Evolutionary conservation across 1,140 invertebrate species (phyloP), one percentile per base, ranked within the genome.

Genomic region (Papilio polytes): DNA sequence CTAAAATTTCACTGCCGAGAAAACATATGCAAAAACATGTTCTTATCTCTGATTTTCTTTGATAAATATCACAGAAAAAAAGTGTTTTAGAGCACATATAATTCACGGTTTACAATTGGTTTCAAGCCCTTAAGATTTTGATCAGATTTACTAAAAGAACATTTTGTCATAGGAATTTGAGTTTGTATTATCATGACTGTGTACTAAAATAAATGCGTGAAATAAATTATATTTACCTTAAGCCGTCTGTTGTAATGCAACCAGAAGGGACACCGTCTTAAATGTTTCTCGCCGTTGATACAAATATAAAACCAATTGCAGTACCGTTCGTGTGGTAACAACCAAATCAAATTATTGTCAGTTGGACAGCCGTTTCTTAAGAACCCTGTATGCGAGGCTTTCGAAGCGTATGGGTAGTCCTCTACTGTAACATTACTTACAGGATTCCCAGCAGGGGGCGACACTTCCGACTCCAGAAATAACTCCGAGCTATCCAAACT

Each of bases 301-400:
- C 74, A 77, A 6, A 48, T 20, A 31, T 77, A 77, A 36, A 77
- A 77, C 74, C 41, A 77, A 51, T 77, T 77, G 26, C 74, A 77
- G 26, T 48, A 51, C 46, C 48, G 26, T 48, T 77, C 74, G 48
- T 77, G 46, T 31, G 74, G 74, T 48, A 77, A 31, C 26, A 77
- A 48, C 74, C 74, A 77, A 56, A 48, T 10, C 26, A 77, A 31
- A 9, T 51, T 53, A 53, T 20, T 20, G 18, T 77, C 74, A 26
- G 46, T 48, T 7, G 74, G 74, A 26, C 74, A 77, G 12, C 74
- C 74, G 74, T 76, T 76, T 13, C 9, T 15, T 12, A 48, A 15
- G 48, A 76, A 76, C 8, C 44, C 72, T 44, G 44, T 74, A 20
- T 46, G 6, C 8, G 63, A 31, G 13, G 12, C 26, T 31, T 70